Conservation (phyloP, 1,140 invertebrate species). For the Drosophila equinoxialis region DNA sequence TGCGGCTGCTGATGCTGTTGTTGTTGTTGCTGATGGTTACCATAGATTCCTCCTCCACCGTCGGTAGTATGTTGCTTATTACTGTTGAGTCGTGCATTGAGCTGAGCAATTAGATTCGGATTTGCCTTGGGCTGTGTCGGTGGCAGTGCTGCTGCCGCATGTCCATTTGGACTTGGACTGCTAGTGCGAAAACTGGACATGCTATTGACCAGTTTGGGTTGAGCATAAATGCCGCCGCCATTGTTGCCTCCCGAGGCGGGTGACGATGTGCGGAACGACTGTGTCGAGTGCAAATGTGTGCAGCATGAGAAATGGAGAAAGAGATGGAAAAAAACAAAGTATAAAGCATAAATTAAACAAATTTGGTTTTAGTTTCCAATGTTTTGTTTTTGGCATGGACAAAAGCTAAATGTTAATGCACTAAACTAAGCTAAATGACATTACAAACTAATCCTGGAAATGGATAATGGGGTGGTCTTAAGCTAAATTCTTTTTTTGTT, state of each 20-base stretch:
- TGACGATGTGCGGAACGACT: constrained; percentile 81
- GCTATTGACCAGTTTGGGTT: constrained; percentile 77
- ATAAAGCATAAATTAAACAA: constrained; percentile 51
- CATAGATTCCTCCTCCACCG: constrained; percentile 57
- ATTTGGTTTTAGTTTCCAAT: constrained; percentile 18
- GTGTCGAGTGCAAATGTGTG: constrained; percentile 27
- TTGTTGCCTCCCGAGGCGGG: constrained; percentile 55
- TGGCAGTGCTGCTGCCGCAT: constrained; percentile 54
- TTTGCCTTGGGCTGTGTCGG: constrained; percentile 80
- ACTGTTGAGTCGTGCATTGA: constrained; percentile 79
- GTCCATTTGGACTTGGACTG: constrained; percentile 73
- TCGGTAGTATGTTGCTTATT: constrained; percentile 65
- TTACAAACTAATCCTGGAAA: constrained; percentile 47
- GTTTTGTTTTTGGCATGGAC: neutral
- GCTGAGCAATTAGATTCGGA: constrained; percentile 81
- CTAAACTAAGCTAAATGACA: constrained; percentile 43
- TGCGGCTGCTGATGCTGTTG: constrained; percentile 33
- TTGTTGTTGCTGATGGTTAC: constrained; percentile 40
- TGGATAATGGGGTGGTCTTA: neutral
- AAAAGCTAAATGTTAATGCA: constrained; percentile 32
- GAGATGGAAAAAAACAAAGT: constrained; percentile 31
- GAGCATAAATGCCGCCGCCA: constrained; percentile 76
- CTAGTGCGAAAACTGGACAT: constrained; percentile 82
- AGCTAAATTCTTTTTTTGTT: no score
- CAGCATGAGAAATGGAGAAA: constrained; percentile 28